phyloP scores from a whole-genome alignment of 2,113 vertebrate genomes.

The Rhinoptilus africanus region DNA sequence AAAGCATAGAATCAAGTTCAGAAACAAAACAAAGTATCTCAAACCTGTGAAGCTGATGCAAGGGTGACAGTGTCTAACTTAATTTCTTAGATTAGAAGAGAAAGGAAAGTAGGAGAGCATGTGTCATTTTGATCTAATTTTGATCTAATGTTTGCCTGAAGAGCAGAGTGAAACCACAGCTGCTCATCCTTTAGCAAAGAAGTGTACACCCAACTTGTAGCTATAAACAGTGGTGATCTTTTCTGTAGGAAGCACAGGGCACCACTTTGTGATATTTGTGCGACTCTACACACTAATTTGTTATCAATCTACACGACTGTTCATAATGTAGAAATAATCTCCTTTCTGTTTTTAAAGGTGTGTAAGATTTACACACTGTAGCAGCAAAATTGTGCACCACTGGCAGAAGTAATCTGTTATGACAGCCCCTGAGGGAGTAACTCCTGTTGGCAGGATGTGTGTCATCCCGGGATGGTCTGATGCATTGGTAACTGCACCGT shows the following conservation, averaged over 20 bases:
- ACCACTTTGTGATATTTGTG: neutral
- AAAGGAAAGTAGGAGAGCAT: neutral
- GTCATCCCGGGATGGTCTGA: neutral
- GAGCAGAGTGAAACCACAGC: conserved; percentile 11
- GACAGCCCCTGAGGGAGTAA: conserved; percentile 15
- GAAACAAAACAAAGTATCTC: neutral
- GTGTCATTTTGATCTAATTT: conserved; percentile 20
- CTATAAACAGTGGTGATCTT: neutral
- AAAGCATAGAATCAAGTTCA: neutral
- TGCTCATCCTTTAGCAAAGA: neutral
- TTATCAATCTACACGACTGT: neutral
- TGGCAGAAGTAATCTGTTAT: conserved; percentile 25
- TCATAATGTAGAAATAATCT: neutral
- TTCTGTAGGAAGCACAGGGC: neutral
- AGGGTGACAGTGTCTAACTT: neutral
- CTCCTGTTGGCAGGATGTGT: neutral
- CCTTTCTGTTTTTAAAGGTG: neutral
- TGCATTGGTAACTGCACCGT: neutral
- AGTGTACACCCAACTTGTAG: neutral
- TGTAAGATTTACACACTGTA: neutral
- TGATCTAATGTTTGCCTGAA: neutral
- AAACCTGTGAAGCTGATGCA: neutral
- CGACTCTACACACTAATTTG: neutral
- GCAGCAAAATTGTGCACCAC: conserved; percentile 7
- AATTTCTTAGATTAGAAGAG: neutral